phyloP scores from a whole-genome alignment of 2,113 vertebrate genomes.

The Scalopus aquaticus region DNA sequence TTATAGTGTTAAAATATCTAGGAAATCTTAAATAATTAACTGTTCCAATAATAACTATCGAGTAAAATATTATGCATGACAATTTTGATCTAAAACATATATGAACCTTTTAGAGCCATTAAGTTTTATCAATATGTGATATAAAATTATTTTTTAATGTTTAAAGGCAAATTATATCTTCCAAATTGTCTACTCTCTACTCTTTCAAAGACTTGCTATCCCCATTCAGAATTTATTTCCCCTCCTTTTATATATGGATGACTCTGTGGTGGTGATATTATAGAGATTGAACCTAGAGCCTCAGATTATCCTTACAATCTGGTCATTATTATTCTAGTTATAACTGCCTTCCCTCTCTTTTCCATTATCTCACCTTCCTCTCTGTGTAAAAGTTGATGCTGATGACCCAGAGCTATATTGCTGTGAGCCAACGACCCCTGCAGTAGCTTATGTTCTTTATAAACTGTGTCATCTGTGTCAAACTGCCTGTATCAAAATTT shows the following conservation, averaged over 20 bases:
- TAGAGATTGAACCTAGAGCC: neutral
- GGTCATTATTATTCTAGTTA: neutral
- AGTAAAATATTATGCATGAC: neutral
- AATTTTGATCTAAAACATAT: neutral
- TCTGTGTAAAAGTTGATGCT: neutral
- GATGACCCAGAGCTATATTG: neutral
- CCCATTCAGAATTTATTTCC: neutral
- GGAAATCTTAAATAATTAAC: neutral
- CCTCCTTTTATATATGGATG: fast-evolving
- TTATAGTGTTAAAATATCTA: neutral
- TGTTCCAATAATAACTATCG: neutral
- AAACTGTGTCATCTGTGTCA: too few species aligned
- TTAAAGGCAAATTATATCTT: neutral
- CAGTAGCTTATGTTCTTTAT: fast-evolving
- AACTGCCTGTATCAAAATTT: too few species aligned
- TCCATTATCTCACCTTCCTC: neutral
- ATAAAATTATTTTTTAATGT: neutral
- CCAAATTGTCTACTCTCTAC: neutral
- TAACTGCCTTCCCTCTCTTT: neutral
- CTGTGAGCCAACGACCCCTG: neutral
- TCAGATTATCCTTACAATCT: neutral
- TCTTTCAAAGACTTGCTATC: neutral
- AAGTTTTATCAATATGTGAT: neutral
- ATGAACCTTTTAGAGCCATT: neutral
- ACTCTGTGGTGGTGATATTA: fast-evolving